These are phyloP conservation scores for Drosophila subobscura DNA, from an alignment of 1,140 invertebrate genomes.

Conservation along the genomic window DNA sequence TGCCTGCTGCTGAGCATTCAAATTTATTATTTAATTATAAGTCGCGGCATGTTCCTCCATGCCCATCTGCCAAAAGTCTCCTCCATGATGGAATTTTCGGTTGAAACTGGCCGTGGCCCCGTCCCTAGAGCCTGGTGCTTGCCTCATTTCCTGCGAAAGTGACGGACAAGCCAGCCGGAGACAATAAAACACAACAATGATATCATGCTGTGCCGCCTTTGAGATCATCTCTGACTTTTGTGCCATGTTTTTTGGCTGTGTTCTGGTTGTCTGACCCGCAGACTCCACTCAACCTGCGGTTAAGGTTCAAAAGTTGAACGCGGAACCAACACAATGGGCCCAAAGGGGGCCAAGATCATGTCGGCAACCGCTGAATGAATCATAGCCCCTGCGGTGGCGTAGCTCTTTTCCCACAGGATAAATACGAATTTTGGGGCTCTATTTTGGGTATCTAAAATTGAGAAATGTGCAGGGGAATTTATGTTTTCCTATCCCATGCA, in stretches of 20 bases:
- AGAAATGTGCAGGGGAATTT: not conserved
- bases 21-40: constrained; percentile 74
- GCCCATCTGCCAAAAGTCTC: constrained; percentile 2
- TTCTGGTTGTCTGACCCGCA: constrained; percentile 51
- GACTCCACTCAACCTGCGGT: constrained; percentile 34
- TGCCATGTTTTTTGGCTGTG: constrained; percentile 38
- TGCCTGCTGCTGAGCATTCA: constrained; percentile 10
- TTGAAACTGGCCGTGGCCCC: constrained; percentile 30
- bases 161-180: constrained; percentile 48
- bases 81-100: constrained; percentile 41
- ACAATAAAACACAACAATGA: constrained; percentile 52
- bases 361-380: constrained; percentile 30
- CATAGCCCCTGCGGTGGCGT: constrained; percentile 17
- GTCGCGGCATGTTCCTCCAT: constrained; percentile 58
- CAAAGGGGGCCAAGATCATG: constrained; percentile 18
- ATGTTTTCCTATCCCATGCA: no score
- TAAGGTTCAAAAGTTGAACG: constrained; percentile 43
- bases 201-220: constrained; percentile 56
- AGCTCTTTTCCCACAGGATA: constrained; percentile 6
- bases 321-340: constrained; percentile 45
- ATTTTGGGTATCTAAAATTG: not conserved
- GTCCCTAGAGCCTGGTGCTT: constrained; percentile 17
- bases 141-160: constrained; percentile 74
- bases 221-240: constrained; percentile 55
- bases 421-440: not conserved